These are phyloP conservation scores for Sorex maritimensis DNA, from an alignment of 2,797 vertebrate species.

Conservation along the genomic window DNA sequence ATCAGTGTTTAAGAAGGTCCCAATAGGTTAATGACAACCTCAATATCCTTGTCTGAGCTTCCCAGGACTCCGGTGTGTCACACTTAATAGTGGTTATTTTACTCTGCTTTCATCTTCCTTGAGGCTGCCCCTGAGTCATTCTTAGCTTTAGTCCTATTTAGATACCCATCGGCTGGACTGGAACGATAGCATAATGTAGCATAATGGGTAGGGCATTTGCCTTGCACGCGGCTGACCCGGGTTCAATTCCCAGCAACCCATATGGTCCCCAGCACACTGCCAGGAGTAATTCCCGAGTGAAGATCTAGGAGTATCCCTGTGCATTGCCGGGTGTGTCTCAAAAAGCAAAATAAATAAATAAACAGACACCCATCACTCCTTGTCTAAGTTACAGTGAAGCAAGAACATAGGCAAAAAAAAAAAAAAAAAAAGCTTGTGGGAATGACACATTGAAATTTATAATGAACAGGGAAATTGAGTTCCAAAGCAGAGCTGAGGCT, in stretches of 20 bases:
- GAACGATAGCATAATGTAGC: no score
- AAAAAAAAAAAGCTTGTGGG: not conserved
- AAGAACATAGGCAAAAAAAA: not conserved
- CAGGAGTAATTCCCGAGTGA: no score
- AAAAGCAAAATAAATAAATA: no score
- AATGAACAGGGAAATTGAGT: not conserved
- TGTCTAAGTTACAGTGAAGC: not conserved
- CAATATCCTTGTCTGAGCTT: not conserved
- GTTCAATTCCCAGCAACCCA: no score
- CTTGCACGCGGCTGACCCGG: no score
- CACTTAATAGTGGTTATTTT: not conserved
- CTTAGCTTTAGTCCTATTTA: not conserved
- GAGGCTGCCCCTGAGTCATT: not conserved
- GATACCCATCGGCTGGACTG: no score
- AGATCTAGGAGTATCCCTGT: no score
- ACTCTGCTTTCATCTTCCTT: not conserved
- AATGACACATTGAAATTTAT: not conserved
- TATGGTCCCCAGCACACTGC: no score
- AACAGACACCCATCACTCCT: not conserved
- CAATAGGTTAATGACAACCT: not conserved
- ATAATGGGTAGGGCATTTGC: no score
- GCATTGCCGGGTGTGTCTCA: no score
- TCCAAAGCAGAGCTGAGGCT: not conserved
- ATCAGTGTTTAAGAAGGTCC: not conserved
- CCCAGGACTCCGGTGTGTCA: not conserved